A percentile compares a stretch with the other conserved stretches of the same genome.
phyloP scores from a whole-genome alignment of 2,797 vertebrate species.

The Astyanax mexicanus region DNA sequence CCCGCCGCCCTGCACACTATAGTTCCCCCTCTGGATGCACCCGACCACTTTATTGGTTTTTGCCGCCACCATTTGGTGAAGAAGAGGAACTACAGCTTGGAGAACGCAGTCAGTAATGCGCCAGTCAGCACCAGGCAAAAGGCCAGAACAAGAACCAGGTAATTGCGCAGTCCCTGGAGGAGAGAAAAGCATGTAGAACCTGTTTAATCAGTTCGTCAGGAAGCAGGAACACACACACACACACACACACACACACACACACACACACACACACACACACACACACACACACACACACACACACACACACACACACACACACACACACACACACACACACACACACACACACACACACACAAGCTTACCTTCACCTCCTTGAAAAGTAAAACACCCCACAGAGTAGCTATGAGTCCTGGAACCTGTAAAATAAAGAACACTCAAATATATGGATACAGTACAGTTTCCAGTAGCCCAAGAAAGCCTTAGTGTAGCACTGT shows the following conservation, averaged over 20 bases:
- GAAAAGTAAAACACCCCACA: conserved; percentile 86
- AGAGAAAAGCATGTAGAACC: conserved; percentile 3
- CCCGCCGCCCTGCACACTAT: too few species aligned
- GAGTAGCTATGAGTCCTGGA: conserved; percentile 84
- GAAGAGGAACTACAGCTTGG: conserved; percentile 31
- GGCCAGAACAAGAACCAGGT: conserved; percentile 53
- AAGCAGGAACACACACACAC: too few species aligned
- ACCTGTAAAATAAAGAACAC: conserved; percentile 72
- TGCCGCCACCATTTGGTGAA: background rate
- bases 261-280: background rate
- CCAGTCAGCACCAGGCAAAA: conserved; percentile 63
- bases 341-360: background rate
- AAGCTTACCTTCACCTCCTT: conserved; percentile 63
- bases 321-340: too few species aligned
- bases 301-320: background rate
- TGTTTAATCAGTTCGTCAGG: too few species aligned
- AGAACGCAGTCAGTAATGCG: conserved; percentile 62
- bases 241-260: too few species aligned
- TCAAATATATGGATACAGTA: background rate
- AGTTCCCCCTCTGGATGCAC: too few species aligned
- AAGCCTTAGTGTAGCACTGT: background rate
- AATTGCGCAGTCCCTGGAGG: conserved; percentile 60
- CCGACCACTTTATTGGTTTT: background rate
- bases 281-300: too few species aligned
- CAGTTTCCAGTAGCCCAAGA: too few species aligned